phyloP scores from a whole-genome alignment of 2,113 vertebrate genomes.

The Apus apus region DNA sequence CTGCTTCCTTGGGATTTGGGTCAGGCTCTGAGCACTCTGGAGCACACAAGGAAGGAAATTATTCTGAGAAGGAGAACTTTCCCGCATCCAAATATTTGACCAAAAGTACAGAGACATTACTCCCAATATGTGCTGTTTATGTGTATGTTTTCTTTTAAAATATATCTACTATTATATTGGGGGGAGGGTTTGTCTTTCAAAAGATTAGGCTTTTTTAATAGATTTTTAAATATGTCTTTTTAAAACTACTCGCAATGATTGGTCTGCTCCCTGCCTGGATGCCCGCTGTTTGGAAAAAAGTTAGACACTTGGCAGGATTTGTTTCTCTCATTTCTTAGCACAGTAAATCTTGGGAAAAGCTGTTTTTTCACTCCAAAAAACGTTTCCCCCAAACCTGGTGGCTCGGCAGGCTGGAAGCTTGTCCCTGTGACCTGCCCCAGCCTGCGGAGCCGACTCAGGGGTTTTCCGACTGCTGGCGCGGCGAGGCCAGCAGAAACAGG shows the following conservation, averaged over 20 bases:
- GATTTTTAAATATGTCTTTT: not conserved
- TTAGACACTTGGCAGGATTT: not conserved
- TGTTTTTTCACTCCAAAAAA: not conserved
- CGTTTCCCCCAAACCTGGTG: accelerated
- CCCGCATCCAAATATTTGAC: not conserved
- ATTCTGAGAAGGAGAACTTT: not conserved
- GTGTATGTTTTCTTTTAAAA: not conserved
- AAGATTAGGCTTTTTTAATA: not conserved
- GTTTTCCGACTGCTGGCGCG: constrained; percentile 29
- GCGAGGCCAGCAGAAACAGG: constrained; percentile 64
- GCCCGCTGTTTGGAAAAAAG: not conserved
- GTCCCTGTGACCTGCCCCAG: not conserved
- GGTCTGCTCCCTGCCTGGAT: not conserved
- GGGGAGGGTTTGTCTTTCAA: not conserved
- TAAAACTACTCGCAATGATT: not conserved
- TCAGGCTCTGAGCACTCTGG: not conserved
- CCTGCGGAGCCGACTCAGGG: not conserved
- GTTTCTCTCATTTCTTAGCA: not conserved
- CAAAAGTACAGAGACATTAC: not conserved
- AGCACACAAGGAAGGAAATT: not conserved
- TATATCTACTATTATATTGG: not conserved
- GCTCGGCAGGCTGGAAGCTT: not conserved
- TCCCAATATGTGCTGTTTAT: not conserved
- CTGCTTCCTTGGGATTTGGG: constrained; percentile 12
- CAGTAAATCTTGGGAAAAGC: not conserved